A percentile compares a stretch with the other conserved stretches of the same genome.
These are phyloP conservation scores for Pitangus sulphuratus DNA, from an alignment of 2,797 vertebrate genomes.

Conservation along the genomic window DNA sequence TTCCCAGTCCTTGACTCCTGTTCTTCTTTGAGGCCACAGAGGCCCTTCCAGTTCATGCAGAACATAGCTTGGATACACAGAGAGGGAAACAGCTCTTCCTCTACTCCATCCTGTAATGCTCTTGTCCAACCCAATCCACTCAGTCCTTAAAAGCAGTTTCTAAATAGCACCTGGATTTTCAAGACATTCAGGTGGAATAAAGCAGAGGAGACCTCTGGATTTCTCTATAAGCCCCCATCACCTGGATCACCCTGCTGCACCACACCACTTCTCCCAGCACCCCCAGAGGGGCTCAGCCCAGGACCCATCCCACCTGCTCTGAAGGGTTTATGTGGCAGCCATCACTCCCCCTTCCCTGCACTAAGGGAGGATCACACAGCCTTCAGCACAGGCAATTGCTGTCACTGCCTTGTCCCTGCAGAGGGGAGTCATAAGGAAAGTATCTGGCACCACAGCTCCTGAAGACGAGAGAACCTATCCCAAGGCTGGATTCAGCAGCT, in stretches of 20 bases:
- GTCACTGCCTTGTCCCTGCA: not conserved
- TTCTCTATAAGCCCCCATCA: not conserved
- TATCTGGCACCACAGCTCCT: not conserved
- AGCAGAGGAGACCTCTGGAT: not conserved
- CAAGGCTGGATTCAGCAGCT: not conserved
- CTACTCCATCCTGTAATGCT: too few species aligned
- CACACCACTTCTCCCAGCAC: not conserved
- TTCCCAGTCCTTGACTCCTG: not conserved
- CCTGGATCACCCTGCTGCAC: rapidly evolving
- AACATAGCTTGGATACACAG: rapidly evolving
- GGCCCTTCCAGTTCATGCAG: not conserved
- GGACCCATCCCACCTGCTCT: not conserved
- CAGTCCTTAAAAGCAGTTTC: not conserved
- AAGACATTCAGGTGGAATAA: not conserved
- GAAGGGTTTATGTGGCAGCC: not conserved
- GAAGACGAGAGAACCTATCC: not conserved
- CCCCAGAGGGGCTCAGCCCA: rapidly evolving
- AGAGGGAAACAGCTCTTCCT: not conserved
- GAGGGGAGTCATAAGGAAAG: not conserved
- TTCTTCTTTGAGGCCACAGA: not conserved
- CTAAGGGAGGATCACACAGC: not conserved
- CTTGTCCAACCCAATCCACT: not conserved
- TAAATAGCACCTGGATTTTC: not conserved
- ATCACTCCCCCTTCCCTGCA: not conserved
- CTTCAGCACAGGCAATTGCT: not conserved